Evolutionary conservation across 2,888 invertebrate genomes (phyloP), one percentile per base, ranked within the genome.

Genomic region (Ferrisia virgata): DNA sequence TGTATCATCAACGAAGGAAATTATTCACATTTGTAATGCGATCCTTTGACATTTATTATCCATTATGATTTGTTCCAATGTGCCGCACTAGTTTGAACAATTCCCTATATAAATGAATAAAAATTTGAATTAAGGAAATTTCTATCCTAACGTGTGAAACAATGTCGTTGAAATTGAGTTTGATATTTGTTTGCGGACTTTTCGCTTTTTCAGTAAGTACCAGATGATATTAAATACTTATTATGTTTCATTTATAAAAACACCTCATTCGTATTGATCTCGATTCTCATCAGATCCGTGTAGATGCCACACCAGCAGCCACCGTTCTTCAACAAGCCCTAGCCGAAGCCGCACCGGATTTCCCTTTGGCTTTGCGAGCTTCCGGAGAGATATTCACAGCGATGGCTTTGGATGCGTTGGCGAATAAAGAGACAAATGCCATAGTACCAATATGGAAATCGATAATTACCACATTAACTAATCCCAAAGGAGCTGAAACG

Each of bases 101-200:
- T 64, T 28, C 13, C 28, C 64, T 28, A 64, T 64, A 64, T 28
- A 64, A 64, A 64, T 64, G 64, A 64, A 6, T 64, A 28, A 13
- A 53, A 8, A 5, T 64, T 15, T 1, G 2, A 64, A 3, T 43
- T 43, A 11, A 3, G 2, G 3, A 43, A 40, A 15, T 28, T 3
- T 28, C 9, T 28, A 8, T 64, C 9, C 8, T 8, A 53, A 9
- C n/a, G n/a, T 18, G 43, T 15, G 2, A 15, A 13, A 79, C 28
- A 2, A 80, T 80, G 80, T 47, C 80, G 31, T 15, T 80, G 15
- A 80, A 80, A 33, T 80, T 53, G 47, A 47, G 53, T 33, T 43
- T 43, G 13, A 43, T 80, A 31, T 80, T 80, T 11, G 25, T 80
- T 3, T 80, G 8, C 33, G 28, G 53, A 11, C 18, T 80, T 15